These are phyloP conservation scores for Vanacampus margaritifer DNA, from an alignment of 2,113 vertebrate species.

Conservation along the genomic window DNA sequence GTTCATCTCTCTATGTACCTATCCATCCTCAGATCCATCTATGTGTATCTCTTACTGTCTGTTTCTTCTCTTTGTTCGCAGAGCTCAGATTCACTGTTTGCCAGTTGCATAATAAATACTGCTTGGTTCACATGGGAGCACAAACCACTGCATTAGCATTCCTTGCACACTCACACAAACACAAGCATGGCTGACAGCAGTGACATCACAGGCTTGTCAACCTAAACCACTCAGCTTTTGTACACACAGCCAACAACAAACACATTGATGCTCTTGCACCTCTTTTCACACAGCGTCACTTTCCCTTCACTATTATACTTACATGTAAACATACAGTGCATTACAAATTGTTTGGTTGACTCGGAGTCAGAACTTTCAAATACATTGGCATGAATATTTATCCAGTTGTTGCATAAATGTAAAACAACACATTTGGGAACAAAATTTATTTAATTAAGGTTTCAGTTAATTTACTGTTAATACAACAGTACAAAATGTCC, in stretches of 20 bases:
- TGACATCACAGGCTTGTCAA: conserved; percentile 49
- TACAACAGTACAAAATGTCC: neutral
- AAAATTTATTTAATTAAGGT: neutral
- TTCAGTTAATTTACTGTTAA: conserved; percentile 1
- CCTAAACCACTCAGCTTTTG: conserved; percentile 21
- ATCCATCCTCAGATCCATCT: conserved; percentile 7
- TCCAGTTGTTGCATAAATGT: neutral
- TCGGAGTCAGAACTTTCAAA: conserved; percentile 3
- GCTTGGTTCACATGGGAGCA: conserved; percentile 49
- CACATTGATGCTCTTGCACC: conserved; percentile 16
- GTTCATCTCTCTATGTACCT: neutral
- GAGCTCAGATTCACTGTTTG: conserved; percentile 38
- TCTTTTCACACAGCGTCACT: conserved; percentile 5
- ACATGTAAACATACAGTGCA: neutral
- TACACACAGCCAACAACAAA: conserved; percentile 14
- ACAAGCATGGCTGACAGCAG: conserved; percentile 29
- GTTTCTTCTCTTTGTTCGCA: conserved; percentile 29
- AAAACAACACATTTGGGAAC: neutral
- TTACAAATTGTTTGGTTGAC: neutral
- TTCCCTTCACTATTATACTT: neutral
- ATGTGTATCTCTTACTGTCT: conserved; percentile 18
- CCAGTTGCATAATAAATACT: conserved; percentile 53
- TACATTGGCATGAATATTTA: conserved; percentile 12
- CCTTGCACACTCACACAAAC: conserved; percentile 33
- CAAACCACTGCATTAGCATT: conserved; percentile 51